These are phyloP conservation scores for Danaus chrysippus DNA, from an alignment of 2,888 invertebrate species.

Conservation along the genomic window DNA sequence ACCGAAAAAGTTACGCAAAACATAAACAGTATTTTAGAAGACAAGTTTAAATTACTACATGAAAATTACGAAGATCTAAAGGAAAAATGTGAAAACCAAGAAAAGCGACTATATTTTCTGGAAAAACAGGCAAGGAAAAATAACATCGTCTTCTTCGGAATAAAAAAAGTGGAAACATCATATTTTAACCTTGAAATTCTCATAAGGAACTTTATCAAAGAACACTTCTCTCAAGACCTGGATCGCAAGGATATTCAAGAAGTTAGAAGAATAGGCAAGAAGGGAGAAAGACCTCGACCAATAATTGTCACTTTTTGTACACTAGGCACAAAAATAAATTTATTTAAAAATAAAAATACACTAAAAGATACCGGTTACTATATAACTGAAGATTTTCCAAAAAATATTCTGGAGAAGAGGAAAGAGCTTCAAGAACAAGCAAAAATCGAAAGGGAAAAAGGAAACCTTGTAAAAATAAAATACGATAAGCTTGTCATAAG, in stretches of 20 bases:
- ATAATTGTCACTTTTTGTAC: constrained; percentile 12
- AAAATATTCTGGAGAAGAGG: constrained; percentile 23
- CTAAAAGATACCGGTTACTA: constrained; percentile 14
- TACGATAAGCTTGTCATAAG: constrained; percentile 19
- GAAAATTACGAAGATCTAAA: constrained; percentile 22
- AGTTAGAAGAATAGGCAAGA: constrained; percentile 18
- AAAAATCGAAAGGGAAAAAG: constrained; percentile 14
- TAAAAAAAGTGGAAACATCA: constrained; percentile 22
- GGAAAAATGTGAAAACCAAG: constrained; percentile 28
- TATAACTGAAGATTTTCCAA: constrained; percentile 13
- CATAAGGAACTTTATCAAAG: constrained; percentile 11
- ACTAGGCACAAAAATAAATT: constrained; percentile 10
- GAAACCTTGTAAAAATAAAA: constrained; percentile 18
- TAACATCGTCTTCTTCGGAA: constrained; percentile 19
- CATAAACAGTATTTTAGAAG: constrained; percentile 25
- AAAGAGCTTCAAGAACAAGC: constrained; percentile 18
- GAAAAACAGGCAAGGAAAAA: constrained; percentile 20
- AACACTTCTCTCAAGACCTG: constrained; percentile 3
- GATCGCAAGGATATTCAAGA: constrained; percentile 13
- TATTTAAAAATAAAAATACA: constrained; percentile 17
- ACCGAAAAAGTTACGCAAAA: constrained; percentile 5
- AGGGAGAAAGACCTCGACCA: constrained; percentile 13
- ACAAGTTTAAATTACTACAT: constrained; percentile 22
- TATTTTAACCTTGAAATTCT: constrained; percentile 18
- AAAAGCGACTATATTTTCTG: constrained; percentile 19